A percentile compares a stretch with the other conserved stretches of the same genome.
phyloP scores from a whole-genome alignment of 2,797 vertebrate genomes.

The Denticeps clupeoides region DNA sequence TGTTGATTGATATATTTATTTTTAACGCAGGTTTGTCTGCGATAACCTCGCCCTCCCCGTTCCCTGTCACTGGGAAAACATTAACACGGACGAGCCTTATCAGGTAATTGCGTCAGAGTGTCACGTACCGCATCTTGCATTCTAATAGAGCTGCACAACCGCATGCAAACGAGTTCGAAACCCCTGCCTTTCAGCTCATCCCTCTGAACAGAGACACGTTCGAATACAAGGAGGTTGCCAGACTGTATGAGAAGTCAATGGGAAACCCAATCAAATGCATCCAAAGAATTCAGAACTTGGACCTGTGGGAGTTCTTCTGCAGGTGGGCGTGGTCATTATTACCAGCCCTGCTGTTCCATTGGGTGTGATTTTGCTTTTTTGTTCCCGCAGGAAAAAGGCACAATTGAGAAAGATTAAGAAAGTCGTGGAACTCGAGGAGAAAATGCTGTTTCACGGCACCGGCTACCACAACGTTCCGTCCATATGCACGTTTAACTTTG shows the following conservation, averaged over 20 bases:
- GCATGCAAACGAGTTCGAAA: too few relatives aligned
- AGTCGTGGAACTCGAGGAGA: slow-evolving; percentile 74
- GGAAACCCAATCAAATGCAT: slow-evolving; percentile 81
- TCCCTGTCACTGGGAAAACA: slow-evolving; percentile 89
- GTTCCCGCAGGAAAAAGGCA: slow-evolving; percentile 77
- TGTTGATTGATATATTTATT: background rate
- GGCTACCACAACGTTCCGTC: slow-evolving; percentile 88
- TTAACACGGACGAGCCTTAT: slow-evolving; percentile 82
- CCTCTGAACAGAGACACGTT: slow-evolving; percentile 80
- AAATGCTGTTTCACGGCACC: slow-evolving; percentile 94
- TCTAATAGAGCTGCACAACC: too few relatives aligned
- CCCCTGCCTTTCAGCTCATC: slow-evolving; percentile 62
- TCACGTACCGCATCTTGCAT: too few relatives aligned
- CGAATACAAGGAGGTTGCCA: slow-evolving; percentile 86
- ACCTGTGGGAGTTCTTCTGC: slow-evolving; percentile 98
- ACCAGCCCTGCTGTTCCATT: too few relatives aligned
- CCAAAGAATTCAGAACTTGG: slow-evolving; percentile 92
- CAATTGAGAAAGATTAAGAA: slow-evolving; percentile 87
- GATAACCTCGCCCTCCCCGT: slow-evolving; percentile 87
- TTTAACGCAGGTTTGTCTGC: slow-evolving; percentile 79
- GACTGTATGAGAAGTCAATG: slow-evolving; percentile 86
- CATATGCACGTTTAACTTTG: slow-evolving; percentile 96
- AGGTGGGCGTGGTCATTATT: slow-evolving; percentile 53
- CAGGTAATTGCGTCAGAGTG: slow-evolving; percentile 58
- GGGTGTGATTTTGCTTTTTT: slow-evolving; percentile 4